Conservation (phyloP, 2,888 invertebrate species). For the Drosophila merina region DNA sequence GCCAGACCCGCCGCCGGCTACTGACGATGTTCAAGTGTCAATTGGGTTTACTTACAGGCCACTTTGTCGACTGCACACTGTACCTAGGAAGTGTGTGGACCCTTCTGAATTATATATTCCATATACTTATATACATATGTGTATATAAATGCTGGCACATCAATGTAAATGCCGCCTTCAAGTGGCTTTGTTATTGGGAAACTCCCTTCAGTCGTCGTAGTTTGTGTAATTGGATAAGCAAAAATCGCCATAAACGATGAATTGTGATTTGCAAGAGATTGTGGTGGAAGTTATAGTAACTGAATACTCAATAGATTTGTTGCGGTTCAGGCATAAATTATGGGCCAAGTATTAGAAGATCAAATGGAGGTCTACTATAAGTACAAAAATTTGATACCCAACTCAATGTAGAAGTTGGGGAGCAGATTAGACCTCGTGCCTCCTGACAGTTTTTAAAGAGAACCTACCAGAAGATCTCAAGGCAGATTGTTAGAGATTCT, state of each 20-base stretch:
- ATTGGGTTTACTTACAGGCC: slow-evolving; percentile 73
- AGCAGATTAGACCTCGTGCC: no score
- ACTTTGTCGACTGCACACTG: slow-evolving; percentile 60
- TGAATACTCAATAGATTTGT: slow-evolving; percentile 29
- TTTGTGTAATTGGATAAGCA: slow-evolving; percentile 59
- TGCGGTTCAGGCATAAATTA: slow-evolving; percentile 1
- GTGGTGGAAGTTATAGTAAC: slow-evolving; percentile 32
- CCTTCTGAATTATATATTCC: slow-evolving; percentile 19
- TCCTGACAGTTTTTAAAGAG: no score
- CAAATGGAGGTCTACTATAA: background rate
- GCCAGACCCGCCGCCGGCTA: slow-evolving; percentile 40
- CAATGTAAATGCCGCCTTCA: slow-evolving; percentile 40
- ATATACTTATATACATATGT: slow-evolving; percentile 4
- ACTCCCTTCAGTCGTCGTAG: slow-evolving; percentile 8
- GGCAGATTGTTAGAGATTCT: no score
- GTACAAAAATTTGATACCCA: background rate
- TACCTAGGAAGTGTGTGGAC: slow-evolving; percentile 6
- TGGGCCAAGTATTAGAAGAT: background rate
- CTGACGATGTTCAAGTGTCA: slow-evolving; percentile 67
- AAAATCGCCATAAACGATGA: slow-evolving; percentile 41
- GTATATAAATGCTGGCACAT: slow-evolving; percentile 17
- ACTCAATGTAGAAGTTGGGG: background rate
- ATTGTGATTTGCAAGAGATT: slow-evolving; percentile 33
- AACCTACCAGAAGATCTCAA: no score
- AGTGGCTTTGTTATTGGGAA: slow-evolving; percentile 22